Percentiles rank a stretch among this genome's conserved stretches.
Evolutionary conservation across 1,140 invertebrate genomes (phyloP).

Genomic region (Caenorhabditis tropicalis): DNA sequence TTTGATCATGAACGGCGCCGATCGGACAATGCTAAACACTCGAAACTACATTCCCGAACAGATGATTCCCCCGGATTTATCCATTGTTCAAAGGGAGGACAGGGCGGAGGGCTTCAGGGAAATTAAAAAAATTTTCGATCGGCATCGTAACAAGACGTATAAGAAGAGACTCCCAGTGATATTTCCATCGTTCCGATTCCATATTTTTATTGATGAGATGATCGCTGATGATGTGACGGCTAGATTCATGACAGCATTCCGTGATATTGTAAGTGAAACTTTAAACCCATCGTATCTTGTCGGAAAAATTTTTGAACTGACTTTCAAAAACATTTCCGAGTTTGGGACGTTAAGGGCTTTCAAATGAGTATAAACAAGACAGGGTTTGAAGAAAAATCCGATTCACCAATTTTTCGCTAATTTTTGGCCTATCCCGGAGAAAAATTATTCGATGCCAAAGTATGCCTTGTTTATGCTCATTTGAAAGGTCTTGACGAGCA

Average conservation of each 20-base stretch:
- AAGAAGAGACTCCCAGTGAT: not conserved
- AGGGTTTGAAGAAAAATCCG: too few species aligned
- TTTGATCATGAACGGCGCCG: not conserved
- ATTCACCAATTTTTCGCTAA: too few species aligned
- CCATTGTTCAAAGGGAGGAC: not conserved
- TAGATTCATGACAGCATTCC: not conserved
- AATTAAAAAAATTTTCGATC: not conserved
- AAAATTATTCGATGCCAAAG: too few species aligned
- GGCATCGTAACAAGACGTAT: not conserved
- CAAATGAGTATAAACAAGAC: too few species aligned
- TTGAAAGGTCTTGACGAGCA: too few species aligned
- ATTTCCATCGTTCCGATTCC: not conserved
- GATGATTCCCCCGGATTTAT: not conserved
- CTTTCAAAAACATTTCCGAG: too few species aligned
- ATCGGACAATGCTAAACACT: not conserved
- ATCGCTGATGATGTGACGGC: not conserved
- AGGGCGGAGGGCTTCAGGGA: not conserved
- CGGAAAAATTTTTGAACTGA: not conserved
- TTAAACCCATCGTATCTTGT: too few species aligned
- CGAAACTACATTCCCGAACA: not conserved
- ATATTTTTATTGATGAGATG: not conserved
- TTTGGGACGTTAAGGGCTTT: too few species aligned
- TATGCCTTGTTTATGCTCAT: too few species aligned
- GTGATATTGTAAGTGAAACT: not conserved
- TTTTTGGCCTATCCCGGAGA: too few species aligned